Evolutionary conservation across 2,113 vertebrate species (phyloP), one percentile per base, ranked within the genome.

Genomic region (Andinoacara biseriatus): DNA sequence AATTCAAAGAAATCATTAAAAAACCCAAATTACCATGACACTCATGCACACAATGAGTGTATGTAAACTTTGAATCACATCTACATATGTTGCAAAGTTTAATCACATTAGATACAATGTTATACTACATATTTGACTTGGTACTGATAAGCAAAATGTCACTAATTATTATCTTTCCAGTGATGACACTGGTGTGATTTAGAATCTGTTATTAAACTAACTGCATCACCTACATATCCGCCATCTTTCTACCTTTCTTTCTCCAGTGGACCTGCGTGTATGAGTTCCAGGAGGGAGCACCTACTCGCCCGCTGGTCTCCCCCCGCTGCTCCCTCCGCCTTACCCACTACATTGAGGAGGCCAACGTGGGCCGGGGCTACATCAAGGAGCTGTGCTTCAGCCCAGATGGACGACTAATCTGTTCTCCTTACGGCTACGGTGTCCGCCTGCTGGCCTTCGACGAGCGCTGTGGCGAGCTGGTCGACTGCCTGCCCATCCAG

Each of bases 371-470:
- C 81, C 95, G 98, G 83, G 98, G 98, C 80, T 99, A 99, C 94
- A 99, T 99, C 91, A 99, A 99, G 92, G 98, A 99, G 96, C 92
- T 99, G 59, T 99, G 98, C 81, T 99, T 99, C 96, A 99, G 98
- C 86, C 98, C 98, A 0, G 98, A 99, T 58, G 98, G 98, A 7
- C 96, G 98, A 5, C 97, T 99, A 95, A 97, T 99, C 93, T 98
- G 98, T 74, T 99, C 98, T 10, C 98, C 98, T 0, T 97, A 99
- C 10, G 98, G 97, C 76, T 99, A 98, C 5, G 98, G 98, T 40
- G 97, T 99, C 80, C 98, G 98, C 46, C 94, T 99, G 94, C 90
- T 99, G 95, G 98, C 97, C 24, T 99, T 99, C 80, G 97, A 99
- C 49, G 95, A 96, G 78, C 93, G 92, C 81, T 99, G 98, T 92